Evolutionary conservation across 2,113 vertebrate genomes (phyloP).

Genomic region (Cinclus mexicanus): DNA sequence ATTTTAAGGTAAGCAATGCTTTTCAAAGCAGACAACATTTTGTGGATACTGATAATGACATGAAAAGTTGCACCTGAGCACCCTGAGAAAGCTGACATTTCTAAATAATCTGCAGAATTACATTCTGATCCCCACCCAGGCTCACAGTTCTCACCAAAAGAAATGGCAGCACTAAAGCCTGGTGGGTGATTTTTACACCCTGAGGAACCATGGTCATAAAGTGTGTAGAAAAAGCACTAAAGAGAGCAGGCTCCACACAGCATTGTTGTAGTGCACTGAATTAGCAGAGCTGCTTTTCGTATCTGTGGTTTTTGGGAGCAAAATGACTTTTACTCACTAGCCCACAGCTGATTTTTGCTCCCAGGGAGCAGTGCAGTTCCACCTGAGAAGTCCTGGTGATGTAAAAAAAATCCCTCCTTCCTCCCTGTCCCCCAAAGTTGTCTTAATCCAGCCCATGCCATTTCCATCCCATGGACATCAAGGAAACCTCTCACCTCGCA

Average conservation of each 20-base stretch:
- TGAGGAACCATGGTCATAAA: background rate
- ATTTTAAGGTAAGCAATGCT: background rate
- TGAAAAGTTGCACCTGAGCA: background rate
- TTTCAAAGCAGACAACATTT: background rate
- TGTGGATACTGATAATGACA: background rate
- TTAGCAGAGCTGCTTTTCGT: accelerated
- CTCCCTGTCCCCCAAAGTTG: background rate
- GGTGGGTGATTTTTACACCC: background rate
- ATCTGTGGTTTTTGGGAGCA: background rate
- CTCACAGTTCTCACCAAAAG: background rate
- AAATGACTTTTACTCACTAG: background rate
- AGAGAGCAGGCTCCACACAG: background rate
- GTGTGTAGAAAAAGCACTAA: background rate
- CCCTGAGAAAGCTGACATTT: background rate
- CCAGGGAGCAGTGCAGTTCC: background rate
- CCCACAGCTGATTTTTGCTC: background rate
- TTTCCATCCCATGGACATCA: background rate
- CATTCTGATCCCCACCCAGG: background rate
- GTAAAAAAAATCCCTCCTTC: background rate
- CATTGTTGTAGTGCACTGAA: background rate
- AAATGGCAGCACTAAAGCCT: background rate
- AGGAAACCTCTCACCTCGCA: accelerated
- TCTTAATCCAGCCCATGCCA: background rate
- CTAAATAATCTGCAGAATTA: background rate
- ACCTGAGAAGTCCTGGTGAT: background rate